Conservation (phyloP, 2,113 vertebrate species). For the Vulpes lagopus region DNA sequence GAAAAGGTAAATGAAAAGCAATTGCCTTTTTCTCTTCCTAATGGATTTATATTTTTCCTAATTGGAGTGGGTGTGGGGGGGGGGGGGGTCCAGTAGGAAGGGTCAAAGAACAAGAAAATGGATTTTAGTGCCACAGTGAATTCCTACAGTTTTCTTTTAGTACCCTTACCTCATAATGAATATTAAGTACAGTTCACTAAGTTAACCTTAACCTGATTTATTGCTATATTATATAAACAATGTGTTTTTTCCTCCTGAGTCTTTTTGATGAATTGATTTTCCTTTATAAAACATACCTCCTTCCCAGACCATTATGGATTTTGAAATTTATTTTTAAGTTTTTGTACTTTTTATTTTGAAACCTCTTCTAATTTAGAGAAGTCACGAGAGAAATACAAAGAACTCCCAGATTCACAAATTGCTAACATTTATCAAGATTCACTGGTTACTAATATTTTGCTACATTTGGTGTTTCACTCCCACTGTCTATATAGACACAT, state of each 20-base stretch:
- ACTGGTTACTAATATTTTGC: not conserved
- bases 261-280: not conserved
- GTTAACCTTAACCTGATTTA: not conserved
- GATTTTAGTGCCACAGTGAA: not conserved
- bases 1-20: not conserved
- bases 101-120: not conserved
- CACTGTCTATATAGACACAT: not conserved
- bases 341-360: slow-evolving; percentile 43
- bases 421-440: not conserved
- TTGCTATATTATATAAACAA: not conserved
- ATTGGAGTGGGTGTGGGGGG: not conserved
- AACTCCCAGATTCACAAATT: not conserved
- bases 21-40: not conserved
- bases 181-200: not conserved
- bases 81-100: not conserved
- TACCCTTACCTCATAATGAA: not conserved
- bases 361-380: not conserved
- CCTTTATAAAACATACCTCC: not conserved
- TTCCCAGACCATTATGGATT: not conserved
- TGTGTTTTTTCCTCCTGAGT: not conserved
- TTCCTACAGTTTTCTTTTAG: slow-evolving; percentile 35
- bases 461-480: not conserved
- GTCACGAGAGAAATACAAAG: not conserved
- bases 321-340: not conserved
- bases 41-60: slow-evolving; percentile 9